Evolutionary conservation across 2,113 vertebrate species (phyloP).

Genomic region (Hippoglossus stenolepis): DNA sequence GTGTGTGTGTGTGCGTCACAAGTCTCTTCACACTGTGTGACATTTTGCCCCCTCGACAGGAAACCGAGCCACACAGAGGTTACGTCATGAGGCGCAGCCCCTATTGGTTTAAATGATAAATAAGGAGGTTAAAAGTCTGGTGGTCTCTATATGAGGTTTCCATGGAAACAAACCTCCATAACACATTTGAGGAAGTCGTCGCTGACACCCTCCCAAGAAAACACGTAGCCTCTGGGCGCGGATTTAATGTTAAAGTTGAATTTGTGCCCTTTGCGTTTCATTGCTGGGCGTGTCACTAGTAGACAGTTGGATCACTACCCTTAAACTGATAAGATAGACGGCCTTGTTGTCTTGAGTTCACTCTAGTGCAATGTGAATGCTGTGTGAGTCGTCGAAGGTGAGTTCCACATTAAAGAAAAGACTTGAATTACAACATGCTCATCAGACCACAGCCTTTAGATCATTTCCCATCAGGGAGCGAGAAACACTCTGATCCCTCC

Average conservation of each 20-base stretch:
- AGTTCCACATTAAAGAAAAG: not conserved
- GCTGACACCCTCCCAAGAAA: constrained; percentile 18
- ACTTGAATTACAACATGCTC: not conserved
- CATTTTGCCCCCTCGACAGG: constrained; percentile 12
- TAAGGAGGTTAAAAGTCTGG: constrained; percentile 33
- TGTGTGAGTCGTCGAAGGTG: constrained; percentile 22
- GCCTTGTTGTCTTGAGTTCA: constrained; percentile 21
- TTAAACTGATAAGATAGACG: constrained; percentile 46
- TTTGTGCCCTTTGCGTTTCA: constrained; percentile 33
- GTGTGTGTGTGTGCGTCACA: not conserved
- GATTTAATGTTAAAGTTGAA: constrained; percentile 31
- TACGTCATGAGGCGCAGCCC: not conserved
- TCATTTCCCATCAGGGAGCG: constrained; percentile 5
- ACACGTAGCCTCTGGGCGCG: constrained; percentile 16
- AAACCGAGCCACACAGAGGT: constrained; percentile 15
- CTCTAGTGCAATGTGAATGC: not conserved
- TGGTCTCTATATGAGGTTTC: constrained; percentile 22
- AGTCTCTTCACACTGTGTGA: not conserved
- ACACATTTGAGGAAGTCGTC: constrained; percentile 30
- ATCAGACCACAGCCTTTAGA: constrained; percentile 4
- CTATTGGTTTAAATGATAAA: constrained; percentile 20
- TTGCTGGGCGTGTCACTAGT: constrained; percentile 37
- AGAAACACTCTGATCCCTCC: constrained; percentile 8
- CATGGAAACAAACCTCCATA: constrained; percentile 45
- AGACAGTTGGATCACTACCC: constrained; percentile 21